Conservation (phyloP, 2,113 vertebrate species). For the Etheostoma spectabile region DNA sequence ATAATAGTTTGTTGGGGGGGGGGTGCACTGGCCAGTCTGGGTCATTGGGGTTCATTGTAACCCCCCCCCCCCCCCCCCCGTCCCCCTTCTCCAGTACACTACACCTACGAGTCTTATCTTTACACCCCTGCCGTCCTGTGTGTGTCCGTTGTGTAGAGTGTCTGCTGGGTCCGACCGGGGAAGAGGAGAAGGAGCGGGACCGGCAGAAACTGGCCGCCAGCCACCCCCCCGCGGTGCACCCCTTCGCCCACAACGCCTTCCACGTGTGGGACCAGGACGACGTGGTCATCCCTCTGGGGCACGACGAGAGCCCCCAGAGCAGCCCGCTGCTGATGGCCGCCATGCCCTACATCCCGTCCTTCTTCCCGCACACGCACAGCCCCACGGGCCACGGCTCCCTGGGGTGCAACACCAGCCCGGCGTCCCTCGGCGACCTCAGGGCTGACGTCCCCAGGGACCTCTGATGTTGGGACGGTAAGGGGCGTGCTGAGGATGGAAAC, state of each 20-base stretch:
- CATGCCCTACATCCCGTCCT: slow-evolving; percentile 82
- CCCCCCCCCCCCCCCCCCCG: too few relatives aligned
- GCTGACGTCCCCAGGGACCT: slow-evolving; percentile 47
- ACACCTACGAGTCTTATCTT: too few relatives aligned
- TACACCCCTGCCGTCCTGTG: too few relatives aligned
- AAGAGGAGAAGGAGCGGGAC: slow-evolving; percentile 71
- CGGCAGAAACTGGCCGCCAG: slow-evolving; percentile 28
- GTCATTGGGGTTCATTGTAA: too few relatives aligned
- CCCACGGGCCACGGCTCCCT: slow-evolving; percentile 47
- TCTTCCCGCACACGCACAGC: slow-evolving; percentile 78
- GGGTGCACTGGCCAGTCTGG: too few relatives aligned
- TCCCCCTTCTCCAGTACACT: too few relatives aligned
- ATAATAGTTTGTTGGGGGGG: too few relatives aligned
- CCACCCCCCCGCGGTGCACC: slow-evolving; percentile 52
- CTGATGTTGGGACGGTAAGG: slow-evolving; percentile 10
- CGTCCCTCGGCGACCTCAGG: background rate
- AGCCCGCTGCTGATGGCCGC: slow-evolving; percentile 78
- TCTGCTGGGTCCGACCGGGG: slow-evolving; percentile 80
- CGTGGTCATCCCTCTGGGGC: slow-evolving; percentile 76
- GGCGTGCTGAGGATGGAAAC: too few relatives aligned
- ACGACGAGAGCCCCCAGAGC: slow-evolving; percentile 59
- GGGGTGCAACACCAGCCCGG: slow-evolving; percentile 54
- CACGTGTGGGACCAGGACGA: slow-evolving; percentile 86
- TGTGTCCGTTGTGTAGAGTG: slow-evolving; percentile 76
- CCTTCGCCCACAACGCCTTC: slow-evolving; percentile 83